Evolutionary conservation across 23 tunicate genomes (phyloP).

Genomic region (Ascidia mentula): DNA sequence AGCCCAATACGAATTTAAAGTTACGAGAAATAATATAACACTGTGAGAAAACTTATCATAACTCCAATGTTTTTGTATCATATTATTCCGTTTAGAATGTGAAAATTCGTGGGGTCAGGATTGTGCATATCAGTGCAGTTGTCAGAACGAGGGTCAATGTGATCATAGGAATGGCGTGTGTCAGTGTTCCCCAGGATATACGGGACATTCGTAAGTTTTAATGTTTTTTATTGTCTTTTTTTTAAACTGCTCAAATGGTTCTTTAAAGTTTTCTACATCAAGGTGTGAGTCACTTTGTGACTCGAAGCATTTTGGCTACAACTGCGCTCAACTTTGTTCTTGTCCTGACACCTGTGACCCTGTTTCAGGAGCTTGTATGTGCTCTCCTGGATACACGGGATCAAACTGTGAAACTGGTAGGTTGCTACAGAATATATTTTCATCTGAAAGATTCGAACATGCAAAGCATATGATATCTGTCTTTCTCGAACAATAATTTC

Average conservation of each 20-base stretch:
- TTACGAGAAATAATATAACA: too few species aligned
- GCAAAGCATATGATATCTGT: too few species aligned
- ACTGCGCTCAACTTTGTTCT: slow-evolving; percentile 33
- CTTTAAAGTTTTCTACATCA: neutral
- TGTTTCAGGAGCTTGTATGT: slow-evolving; percentile 34
- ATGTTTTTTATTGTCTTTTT: neutral
- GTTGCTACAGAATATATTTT: neutral
- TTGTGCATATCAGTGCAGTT: slow-evolving; percentile 18
- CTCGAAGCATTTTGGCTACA: slow-evolving; percentile 41
- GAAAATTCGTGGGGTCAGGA: slow-evolving; percentile 15
- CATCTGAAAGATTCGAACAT: neutral
- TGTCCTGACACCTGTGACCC: slow-evolving; percentile 36
- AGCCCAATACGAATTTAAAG: too few species aligned
- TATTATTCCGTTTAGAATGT: neutral
- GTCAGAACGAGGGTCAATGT: slow-evolving; percentile 31
- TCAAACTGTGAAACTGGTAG: slow-evolving; percentile 30
- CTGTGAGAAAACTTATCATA: too few species aligned
- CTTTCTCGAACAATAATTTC: too few species aligned
- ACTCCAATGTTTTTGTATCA: too few species aligned
- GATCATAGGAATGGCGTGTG: slow-evolving; percentile 32
- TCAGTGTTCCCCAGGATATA: slow-evolving; percentile 36
- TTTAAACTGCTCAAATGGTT: neutral
- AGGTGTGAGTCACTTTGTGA: slow-evolving; percentile 28
- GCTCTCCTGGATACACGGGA: slow-evolving; percentile 40
- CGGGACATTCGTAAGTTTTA: slow-evolving; percentile 18